Percentiles rank a stretch among this genome's conserved stretches.
Conservation (phyloP, 2,888 invertebrate genomes). For the Dicranocentrus wangi region DNA sequence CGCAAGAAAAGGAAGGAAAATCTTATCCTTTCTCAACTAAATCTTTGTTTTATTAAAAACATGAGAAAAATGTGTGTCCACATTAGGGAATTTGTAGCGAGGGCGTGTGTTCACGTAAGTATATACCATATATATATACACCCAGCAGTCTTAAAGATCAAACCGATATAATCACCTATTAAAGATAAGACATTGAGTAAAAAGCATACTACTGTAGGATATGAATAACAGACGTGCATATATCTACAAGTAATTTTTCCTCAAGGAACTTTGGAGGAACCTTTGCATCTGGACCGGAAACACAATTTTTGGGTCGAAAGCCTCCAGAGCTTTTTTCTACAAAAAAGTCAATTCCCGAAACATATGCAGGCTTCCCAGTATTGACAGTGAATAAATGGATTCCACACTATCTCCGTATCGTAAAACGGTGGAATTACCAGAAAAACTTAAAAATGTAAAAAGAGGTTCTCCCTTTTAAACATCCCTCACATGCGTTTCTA, state of each 20-base stretch:
- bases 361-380: conserved; percentile 28
- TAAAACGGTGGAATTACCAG: conserved; percentile 13
- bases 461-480: not conserved
- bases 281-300: conserved; percentile 73
- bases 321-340: conserved; percentile 69
- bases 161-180: conserved; percentile 5
- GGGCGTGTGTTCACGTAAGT: not conserved
- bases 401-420: conserved; percentile 14
- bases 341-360: conserved; percentile 64
- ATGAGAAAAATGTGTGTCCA: conserved; percentile 10
- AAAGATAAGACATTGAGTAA: conserved; percentile 14
- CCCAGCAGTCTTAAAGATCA: not conserved
- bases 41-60: conserved; percentile 31
- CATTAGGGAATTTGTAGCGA: not conserved
- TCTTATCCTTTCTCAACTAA: conserved; percentile 4
- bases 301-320: conserved; percentile 71
- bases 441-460: conserved; percentile 3
- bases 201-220: not conserved
- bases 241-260: conserved; percentile 10
- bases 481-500: conserved; percentile 17
- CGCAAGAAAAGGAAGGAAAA: not conserved
- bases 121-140: not conserved
- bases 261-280: conserved; percentile 19
- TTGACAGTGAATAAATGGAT: conserved; percentile 31
- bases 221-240: not conserved